Evolutionary conservation across 2,797 vertebrate genomes (phyloP), one percentile per base, ranked within the genome.

Genomic region (Lagodon rhomboides): DNA sequence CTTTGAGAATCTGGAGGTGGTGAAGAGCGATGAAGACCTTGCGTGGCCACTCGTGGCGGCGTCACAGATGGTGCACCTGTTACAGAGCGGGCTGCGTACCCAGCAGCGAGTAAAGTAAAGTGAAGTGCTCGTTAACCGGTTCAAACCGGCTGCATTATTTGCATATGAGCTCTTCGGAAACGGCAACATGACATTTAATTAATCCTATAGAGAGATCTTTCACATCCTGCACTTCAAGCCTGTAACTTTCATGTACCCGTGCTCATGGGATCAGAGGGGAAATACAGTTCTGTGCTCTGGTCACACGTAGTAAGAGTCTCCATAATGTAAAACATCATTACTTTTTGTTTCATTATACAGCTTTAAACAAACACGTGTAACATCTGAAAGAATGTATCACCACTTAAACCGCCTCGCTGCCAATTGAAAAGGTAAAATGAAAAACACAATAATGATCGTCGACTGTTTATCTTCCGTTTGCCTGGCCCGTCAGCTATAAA

Each of bases 61-160:
- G 62, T 55, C 51, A 79, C 65, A 82, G 75, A 73, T 75, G 55
- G 46, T 27, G 43, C 80, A 79, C 68, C 63, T 84, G 73, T 68
- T 64, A 56, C 2, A 23, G 43, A 74, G 55, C n/a, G 11, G 46
- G 25, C 49, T 55, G 56, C 63, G 10, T 7, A 54, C 75, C 70
- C n/a, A 69, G 58, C 64, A 72, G 23, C 11, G 17, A 59, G 71
- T 72, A 59, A 65, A 64, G 30, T 59, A 43, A 25, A 76, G 25
- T 49, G 59, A 66, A 75, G 62, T 70, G 67, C 67, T 82, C 62
- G 55, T 86, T 82, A 75, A 69, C 56, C 30, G 76, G 49, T 71
- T 79, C 41, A 63, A 47, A 78, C 61, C 22, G 49, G 38, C 54
- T 72, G 23, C 38, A 46, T 54, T 74, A 56, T 86, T 80, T 76